phyloP scores from a whole-genome alignment of 2,797 vertebrate species.

The Ptychobarbus kaznakovi region DNA sequence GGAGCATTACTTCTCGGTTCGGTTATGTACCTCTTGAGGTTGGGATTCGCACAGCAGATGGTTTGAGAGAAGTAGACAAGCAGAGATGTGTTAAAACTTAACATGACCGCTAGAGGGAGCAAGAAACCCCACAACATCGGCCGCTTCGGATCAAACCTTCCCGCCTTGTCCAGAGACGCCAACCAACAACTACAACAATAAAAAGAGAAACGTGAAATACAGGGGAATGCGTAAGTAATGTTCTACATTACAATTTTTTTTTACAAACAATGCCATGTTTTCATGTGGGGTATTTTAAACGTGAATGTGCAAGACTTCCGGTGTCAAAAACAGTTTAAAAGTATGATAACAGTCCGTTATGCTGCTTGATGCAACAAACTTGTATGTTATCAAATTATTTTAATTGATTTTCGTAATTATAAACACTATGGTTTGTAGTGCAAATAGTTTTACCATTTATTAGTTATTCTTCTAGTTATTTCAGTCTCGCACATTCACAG shows the following conservation, averaged over 20 bases:
- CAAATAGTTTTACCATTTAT: too few species aligned
- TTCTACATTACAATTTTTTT: neutral
- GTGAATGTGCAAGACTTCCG: too few species aligned
- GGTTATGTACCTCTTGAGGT: conserved; percentile 70
- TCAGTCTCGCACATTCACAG: neutral
- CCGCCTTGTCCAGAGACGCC: conserved; percentile 61
- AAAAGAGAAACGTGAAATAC: neutral
- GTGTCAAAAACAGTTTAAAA: neutral
- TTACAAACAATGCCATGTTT: neutral
- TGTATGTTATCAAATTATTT: neutral
- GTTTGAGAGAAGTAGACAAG: conserved; percentile 65
- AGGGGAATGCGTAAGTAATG: neutral
- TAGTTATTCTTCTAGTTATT: neutral
- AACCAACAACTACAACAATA: conserved; percentile 78
- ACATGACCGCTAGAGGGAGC: conserved; percentile 71
- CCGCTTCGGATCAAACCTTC: conserved; percentile 63
- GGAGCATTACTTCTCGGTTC: neutral
- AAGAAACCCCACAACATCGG: conserved; percentile 78
- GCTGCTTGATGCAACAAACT: neutral
- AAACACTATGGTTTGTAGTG: neutral
- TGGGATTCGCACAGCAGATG: conserved; percentile 65
- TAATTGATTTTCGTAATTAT: neutral
- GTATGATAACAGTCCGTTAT: neutral
- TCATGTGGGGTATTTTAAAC: neutral
- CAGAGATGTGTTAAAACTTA: conserved; percentile 72